A percentile compares a stretch with the other conserved stretches of the same genome.
These are phyloP conservation scores for Scatophagus argus DNA, from an alignment of 2,113 vertebrate genomes.

Conservation along the genomic window DNA sequence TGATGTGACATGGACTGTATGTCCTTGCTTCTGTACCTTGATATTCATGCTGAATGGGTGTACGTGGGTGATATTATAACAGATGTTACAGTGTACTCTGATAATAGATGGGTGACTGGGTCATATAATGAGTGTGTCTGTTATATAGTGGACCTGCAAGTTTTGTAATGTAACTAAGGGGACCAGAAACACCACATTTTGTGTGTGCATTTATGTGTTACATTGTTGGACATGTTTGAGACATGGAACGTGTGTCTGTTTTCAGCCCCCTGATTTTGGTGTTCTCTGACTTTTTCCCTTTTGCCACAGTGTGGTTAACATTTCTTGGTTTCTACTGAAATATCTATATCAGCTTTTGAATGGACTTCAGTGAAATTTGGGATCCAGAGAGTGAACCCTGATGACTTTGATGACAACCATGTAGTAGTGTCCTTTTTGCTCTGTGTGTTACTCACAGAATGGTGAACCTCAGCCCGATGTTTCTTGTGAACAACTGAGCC, in stretches of 20 bases:
- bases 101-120: conserved; percentile 44
- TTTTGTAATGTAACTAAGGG: conserved; percentile 34
- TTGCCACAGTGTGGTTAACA: background rate
- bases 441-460: no score
- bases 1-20: conserved; percentile 39
- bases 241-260: background rate
- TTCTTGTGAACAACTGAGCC: no score
- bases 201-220: conserved; percentile 24
- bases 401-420: no score
- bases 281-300: background rate
- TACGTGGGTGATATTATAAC: conserved; percentile 26
- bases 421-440: no score
- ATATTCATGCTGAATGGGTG: conserved; percentile 46
- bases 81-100: conserved; percentile 34
- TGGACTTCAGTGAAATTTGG: background rate
- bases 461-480: no score
- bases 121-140: conserved; percentile 48
- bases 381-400: background rate
- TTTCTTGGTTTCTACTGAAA: background rate
- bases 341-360: background rate
- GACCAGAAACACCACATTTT: conserved; percentile 13
- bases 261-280: background rate
- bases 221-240: background rate
- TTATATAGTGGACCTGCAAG: conserved; percentile 14
- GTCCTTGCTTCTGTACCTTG: conserved; percentile 31